Evolutionary conservation across 2,113 vertebrate species (phyloP), one percentile per base, ranked within the genome.

Genomic region (Hyaena hyaena): DNA sequence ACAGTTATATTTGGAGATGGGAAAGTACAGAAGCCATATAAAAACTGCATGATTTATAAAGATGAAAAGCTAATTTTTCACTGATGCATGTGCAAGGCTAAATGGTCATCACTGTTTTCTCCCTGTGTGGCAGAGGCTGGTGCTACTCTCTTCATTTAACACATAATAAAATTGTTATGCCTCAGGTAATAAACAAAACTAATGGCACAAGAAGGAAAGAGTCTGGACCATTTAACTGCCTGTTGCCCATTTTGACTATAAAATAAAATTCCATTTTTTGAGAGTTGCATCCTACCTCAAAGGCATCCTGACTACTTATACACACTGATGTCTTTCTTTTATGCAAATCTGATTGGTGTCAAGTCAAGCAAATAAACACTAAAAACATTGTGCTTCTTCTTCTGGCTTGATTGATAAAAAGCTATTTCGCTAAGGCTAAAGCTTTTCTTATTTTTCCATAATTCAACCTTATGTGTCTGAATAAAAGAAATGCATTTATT

Each of bases 111-210:
- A 43, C 26, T 50, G 80, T 74, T 94, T 95, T 68, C 58, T 63
- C 33, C 80, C 2, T 79, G 26, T n/a, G 14, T 65, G 77, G 28
- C 31, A 68, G 48, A 95, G 5, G 45, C 12, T 61, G 39, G 26
- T 45, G 24, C 39, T 90, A 61, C 53, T 85, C 19, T 95, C 66
- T 43, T 93, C 95, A 85, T 74, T 95, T 90, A 90, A 82, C 65
- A 93, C 84, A 96, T 95, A 92, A 88, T 96, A 94, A 90, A 93
- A 96, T 79, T 68, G 76, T n/a, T 96, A 48, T 58, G 90, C 84
- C 81, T 96, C 53, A 35, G 90, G 95, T 95, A 39, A 97, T 95
- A 96, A 97, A 96, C 95, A 96, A 96, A 97, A 96, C 21, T 79
- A 95, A 90, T 93, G 73, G 26, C 90, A 95, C 58, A 82, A 95